Evolutionary conservation across 2,797 vertebrate species (phyloP).

Genomic region (Eulemur coronatus): DNA sequence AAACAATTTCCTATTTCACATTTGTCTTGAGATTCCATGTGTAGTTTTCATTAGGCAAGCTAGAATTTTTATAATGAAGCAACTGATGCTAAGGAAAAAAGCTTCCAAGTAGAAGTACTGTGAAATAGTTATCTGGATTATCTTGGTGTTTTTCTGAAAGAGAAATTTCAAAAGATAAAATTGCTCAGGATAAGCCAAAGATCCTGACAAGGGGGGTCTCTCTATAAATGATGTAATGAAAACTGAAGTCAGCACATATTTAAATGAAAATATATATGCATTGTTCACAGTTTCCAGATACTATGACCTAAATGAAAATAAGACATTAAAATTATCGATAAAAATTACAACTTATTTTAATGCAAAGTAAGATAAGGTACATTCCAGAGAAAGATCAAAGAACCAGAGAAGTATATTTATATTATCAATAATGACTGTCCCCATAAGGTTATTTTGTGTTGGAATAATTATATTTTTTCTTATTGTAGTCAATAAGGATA

Average conservation of each 20-base stretch:
- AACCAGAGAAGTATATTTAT: not conserved
- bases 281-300: not conserved
- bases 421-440: not conserved
- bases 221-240: not conserved
- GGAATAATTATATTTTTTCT: not conserved
- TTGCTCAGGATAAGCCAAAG: not conserved
- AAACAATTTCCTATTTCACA: not conserved
- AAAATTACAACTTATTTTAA: not conserved
- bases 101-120: not conserved
- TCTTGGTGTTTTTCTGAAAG: constrained; percentile 8
- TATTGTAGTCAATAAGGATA: not conserved
- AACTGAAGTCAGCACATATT: not conserved
- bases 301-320: not conserved
- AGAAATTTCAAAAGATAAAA: not conserved
- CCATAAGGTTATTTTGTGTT: not conserved
- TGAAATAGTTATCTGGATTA: not conserved
- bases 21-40: not conserved
- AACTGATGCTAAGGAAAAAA: not conserved
- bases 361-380: not conserved
- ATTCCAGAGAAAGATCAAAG: not conserved
- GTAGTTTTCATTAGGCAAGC: not conserved
- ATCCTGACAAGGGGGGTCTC: not conserved
- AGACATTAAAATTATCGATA: not conserved
- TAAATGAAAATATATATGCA: not conserved
- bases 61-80: not conserved